phyloP scores from a whole-genome alignment of 30 jellyfish, hydroid and myxozoan genomes.

The Hydractinia echinata region DNA sequence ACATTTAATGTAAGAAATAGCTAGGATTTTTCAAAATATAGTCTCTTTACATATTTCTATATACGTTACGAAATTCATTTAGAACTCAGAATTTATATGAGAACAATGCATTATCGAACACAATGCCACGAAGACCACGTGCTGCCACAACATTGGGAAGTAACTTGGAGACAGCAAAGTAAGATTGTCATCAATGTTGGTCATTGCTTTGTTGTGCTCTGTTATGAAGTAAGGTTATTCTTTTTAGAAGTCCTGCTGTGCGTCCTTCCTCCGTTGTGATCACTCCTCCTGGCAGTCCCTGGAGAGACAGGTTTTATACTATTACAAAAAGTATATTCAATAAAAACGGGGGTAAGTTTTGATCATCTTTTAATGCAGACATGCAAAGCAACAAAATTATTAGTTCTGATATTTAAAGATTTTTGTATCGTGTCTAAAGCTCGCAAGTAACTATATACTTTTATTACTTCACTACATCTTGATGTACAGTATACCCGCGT shows the following conservation, averaged over 20 bases:
- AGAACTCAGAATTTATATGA: too few species aligned
- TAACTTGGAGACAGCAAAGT: not conserved
- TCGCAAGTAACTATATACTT: not conserved
- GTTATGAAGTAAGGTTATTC: not conserved
- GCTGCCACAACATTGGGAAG: constrained; percentile 36
- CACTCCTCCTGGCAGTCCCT: constrained; percentile 83
- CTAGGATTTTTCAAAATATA: too few species aligned
- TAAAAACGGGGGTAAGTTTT: constrained; percentile 24
- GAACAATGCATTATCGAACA: not conserved
- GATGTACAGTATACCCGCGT: not conserved
- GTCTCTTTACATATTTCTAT: too few species aligned
- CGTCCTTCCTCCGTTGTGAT: constrained; percentile 34
- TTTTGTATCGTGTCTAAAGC: not conserved
- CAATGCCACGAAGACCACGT: constrained; percentile 29
- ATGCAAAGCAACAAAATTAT: not conserved
- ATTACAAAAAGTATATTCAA: constrained; percentile 43
- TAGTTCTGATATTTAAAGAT: not conserved
- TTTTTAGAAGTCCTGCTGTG: not conserved
- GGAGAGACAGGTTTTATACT: constrained; percentile 65
- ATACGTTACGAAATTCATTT: too few species aligned
- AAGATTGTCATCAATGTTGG: not conserved
- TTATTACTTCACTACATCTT: not conserved
- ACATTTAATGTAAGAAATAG: too few species aligned
- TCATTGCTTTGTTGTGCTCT: not conserved
- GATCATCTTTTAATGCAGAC: not conserved